Base-by-base conservation (phyloP, 2,888 invertebrate species). In the Abscondita cerata region DNA sequence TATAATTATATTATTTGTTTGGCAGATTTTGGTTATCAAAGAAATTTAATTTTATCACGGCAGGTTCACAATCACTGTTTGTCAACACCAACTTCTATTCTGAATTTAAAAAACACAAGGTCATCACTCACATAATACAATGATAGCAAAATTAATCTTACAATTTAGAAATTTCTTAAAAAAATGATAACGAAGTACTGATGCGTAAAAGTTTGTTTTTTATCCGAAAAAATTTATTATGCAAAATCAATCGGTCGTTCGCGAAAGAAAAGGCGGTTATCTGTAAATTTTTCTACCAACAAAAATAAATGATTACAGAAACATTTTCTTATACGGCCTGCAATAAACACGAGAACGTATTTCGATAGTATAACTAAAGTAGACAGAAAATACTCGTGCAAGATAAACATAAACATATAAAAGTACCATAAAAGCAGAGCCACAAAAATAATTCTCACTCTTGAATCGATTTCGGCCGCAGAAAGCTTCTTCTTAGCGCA, bases 381-480 rank as follows among this genome's bases (percentile, higher is more conserved):
- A 55, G 55, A 55, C 55, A 55, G 55, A 47, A 55, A 38, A 47
- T 36, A 36, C 58, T 58, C 52, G 52, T 48, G 41, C 56, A 57
- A 56, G 52, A 57, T 66, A 68, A 64, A 68, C 70, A 75, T 72
- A 76, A 75, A 76, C 71, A 73, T 73, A 76, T 74, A 76, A 76
- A 75, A 73, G 65, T 62, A 70, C 68, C 68, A 72, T 78, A 78
- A 77, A 75, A 74, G 68, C 69, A 64, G 64, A 70, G 70, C 70
- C 70, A 69, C 73, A 71, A 70, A 73, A 76, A 77, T 76, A 77
- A 78, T 78, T 78, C 75, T 71, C 76, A 72, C 74, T 72, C 70
- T 58, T 46, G 55, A 73, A 78, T 77, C 76, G 77, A 78, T 77
- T 73, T 65, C 65, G 64, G 70, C 68, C 71, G 72, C 68, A 66